phyloP scores from a whole-genome alignment of 2,113 vertebrate genomes.

The Pungitius pungitius region DNA sequence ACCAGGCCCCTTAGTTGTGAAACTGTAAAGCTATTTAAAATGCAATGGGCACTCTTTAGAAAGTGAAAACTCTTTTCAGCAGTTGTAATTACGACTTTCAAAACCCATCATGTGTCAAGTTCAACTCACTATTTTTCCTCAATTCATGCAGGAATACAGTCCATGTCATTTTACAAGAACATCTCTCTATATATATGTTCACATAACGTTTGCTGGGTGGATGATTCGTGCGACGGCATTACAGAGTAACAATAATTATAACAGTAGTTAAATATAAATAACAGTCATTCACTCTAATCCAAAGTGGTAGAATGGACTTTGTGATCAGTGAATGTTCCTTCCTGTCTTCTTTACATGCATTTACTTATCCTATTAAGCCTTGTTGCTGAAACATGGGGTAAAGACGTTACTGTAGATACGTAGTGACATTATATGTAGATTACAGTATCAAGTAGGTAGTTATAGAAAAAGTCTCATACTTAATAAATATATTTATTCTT shows the following conservation, averaged over 20 bases:
- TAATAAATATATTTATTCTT: not conserved
- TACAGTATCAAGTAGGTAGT: not conserved
- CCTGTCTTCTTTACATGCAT: conserved; percentile 26
- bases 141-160: not conserved
- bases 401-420: not conserved
- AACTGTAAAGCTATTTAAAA: conserved; percentile 35
- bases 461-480: not conserved
- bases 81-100: conserved; percentile 16
- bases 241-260: conserved; percentile 25
- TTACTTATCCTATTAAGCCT: not conserved
- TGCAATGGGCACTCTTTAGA: conserved; percentile 17
- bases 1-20: conserved; percentile 46
- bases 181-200: not conserved
- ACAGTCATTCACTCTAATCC: conserved; percentile 36
- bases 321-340: conserved; percentile 28
- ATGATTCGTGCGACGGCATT: conserved; percentile 27
- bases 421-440: not conserved
- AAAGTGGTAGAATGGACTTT: conserved; percentile 29
- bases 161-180: not conserved
- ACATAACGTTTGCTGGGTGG: not conserved
- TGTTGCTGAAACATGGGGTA: conserved; percentile 5
- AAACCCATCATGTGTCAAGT: conserved; percentile 27
- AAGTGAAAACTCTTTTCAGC: conserved; percentile 12
- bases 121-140: not conserved
- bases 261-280: conserved; percentile 31